Percentiles rank a stretch among this genome's conserved stretches.
phyloP scores from a whole-genome alignment of 1,140 invertebrate genomes.

The Pogonomyrmex californicus region DNA sequence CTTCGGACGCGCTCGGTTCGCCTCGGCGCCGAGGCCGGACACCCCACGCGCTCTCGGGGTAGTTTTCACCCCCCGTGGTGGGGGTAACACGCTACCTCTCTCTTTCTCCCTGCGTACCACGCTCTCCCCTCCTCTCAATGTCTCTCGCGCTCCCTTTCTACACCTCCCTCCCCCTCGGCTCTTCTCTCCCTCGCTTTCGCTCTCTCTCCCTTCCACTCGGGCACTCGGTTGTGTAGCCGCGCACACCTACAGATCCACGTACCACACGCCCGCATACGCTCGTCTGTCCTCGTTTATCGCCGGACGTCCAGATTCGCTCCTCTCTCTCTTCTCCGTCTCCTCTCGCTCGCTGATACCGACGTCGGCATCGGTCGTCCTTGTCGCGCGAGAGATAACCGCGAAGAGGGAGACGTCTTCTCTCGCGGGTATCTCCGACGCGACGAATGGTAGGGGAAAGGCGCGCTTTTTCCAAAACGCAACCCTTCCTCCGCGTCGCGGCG shows the following conservation, averaged over 20 bases:
- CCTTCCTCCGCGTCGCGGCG: slow-evolving; percentile 51
- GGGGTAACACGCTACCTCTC: slow-evolving; percentile 76
- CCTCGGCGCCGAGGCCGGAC: slow-evolving; percentile 82
- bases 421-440: slow-evolving; percentile 16
- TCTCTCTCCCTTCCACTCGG: slow-evolving; percentile 47
- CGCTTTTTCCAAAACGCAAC: slow-evolving; percentile 63
- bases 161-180: not conserved
- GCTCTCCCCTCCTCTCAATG: slow-evolving; percentile 38
- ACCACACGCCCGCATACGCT: slow-evolving; percentile 32
- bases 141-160: slow-evolving; percentile 43
- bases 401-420: slow-evolving; percentile 53
- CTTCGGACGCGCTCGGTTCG: slow-evolving; percentile 85
- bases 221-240: slow-evolving; percentile 21
- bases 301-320: slow-evolving; percentile 31
- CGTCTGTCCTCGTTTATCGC: slow-evolving; percentile 45
- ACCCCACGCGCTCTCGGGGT: slow-evolving; percentile 85
- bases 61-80: slow-evolving; percentile 85
- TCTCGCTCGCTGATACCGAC: slow-evolving; percentile 11
- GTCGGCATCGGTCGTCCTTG: slow-evolving; percentile 23
- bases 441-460: slow-evolving; percentile 40
- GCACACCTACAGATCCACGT: not conserved
- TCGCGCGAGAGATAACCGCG: slow-evolving; percentile 51
- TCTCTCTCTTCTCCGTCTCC: slow-evolving; percentile 24
- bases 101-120: slow-evolving; percentile 16
- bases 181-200: slow-evolving; percentile 30